Conservation (phyloP, 1,140 invertebrate species). For the Globodera rostochiensis region DNA sequence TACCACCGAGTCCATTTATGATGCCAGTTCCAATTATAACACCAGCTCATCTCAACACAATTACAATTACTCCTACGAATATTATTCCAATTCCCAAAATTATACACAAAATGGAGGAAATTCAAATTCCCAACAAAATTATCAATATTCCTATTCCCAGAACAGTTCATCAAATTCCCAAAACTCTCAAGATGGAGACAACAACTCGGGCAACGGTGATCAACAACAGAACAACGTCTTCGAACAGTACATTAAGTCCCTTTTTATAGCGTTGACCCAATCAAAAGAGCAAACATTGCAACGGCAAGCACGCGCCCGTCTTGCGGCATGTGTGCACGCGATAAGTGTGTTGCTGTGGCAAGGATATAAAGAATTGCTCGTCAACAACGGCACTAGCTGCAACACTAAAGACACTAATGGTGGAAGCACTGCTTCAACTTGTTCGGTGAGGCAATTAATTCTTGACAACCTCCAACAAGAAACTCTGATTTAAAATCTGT, state of each 20-base stretch:
- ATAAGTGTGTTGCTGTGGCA: slow-evolving; percentile 19
- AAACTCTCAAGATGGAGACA: no score
- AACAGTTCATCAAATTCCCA: no score
- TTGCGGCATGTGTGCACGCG: slow-evolving; percentile 3
- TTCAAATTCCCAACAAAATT: background rate
- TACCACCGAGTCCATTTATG: no score
- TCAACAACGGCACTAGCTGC: background rate
- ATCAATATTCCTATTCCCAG: no score
- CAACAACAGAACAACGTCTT: background rate
- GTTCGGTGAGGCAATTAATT: no score
- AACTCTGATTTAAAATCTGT: no score
- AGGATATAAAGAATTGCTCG: background rate
- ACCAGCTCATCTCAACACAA: background rate
- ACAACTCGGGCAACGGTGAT: no score
- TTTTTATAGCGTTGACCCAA: background rate
- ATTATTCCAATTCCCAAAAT: background rate
- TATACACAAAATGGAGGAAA: background rate
- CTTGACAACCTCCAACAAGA: no score
- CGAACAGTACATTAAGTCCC: background rate
- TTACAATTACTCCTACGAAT: background rate
- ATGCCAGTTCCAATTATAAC: no score
- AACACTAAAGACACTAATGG: background rate
- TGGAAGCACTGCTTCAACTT: no score
- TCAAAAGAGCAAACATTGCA: background rate
- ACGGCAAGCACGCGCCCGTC: slow-evolving; percentile 10